Evolutionary conservation across 1,140 invertebrate genomes (phyloP).

Genomic region (Drosophila insularis): DNA sequence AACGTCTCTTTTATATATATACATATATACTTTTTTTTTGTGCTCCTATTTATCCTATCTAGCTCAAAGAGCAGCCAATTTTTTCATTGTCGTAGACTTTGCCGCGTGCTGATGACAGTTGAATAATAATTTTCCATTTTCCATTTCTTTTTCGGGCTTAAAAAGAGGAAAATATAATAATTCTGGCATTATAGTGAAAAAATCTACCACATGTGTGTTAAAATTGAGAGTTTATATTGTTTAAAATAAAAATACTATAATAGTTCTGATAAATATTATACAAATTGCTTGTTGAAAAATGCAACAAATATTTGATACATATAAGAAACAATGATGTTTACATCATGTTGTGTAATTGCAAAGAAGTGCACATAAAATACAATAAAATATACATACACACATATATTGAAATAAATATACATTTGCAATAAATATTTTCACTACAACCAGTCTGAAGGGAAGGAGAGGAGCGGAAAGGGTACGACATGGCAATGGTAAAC

Average conservation of each 20-base stretch:
- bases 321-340: slow-evolving; percentile 40
- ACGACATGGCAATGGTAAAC: slow-evolving; percentile 38
- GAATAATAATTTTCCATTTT: slow-evolving; percentile 46
- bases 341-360: slow-evolving; percentile 53
- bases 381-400: slow-evolving; percentile 41
- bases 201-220: background rate
- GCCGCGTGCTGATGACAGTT: slow-evolving; percentile 63
- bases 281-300: slow-evolving; percentile 20
- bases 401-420: slow-evolving; percentile 37
- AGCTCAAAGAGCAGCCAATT: slow-evolving; percentile 29
- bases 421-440: slow-evolving; percentile 52
- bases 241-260: background rate
- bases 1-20: background rate
- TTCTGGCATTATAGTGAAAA: slow-evolving; percentile 4
- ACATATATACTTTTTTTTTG: slow-evolving; percentile 28
- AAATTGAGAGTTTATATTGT: background rate
- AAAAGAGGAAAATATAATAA: slow-evolving; percentile 10
- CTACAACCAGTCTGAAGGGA: slow-evolving; percentile 21
- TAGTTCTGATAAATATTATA: background rate
- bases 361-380: slow-evolving; percentile 17
- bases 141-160: background rate
- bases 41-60: slow-evolving; percentile 1
- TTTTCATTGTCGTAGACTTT: slow-evolving; percentile 57
- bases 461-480: background rate
- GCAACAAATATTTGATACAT: slow-evolving; percentile 24